Base-by-base conservation (phyloP, 64 coral and sea anemone genomes). In the Montipora sp. region DNA sequence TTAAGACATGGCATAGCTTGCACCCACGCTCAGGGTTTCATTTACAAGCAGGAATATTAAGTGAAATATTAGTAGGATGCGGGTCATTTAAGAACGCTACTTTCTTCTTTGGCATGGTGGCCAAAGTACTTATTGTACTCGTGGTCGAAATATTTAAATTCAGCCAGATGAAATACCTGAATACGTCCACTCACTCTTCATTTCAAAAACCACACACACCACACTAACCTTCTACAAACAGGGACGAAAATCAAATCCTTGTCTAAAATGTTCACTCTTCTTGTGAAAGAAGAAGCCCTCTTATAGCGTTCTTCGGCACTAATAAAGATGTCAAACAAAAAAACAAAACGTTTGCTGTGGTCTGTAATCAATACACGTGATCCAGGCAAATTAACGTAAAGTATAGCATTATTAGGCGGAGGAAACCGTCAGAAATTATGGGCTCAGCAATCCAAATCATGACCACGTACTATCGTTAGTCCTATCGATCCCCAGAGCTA, bases 211-310 rank as follows among this genome's bases (percentile, higher is more conserved):
- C 20, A 80, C 48, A 48, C 22, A 48, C 19, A 70, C 51, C 2
- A 80, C 66, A 90, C 66, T 19, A 43, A 91, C 90, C 90, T 81
- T 61, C 90, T 91, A 72, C 90, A 77, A 50, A 91, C 90, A 81
- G 79, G 90, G 49, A 91, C 83, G 80, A 91, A 91, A n/a, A 91
- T 2, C 44, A 91, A 91, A n/a, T 76, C 80, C 43, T 91, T 91
- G 5, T 91, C 50, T 19, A 91, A 91, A 51, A 91, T 83, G 79
- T 80, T 59, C n/a, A 91, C 80, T 58, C 43, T 91, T 75, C 90
- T 91, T 63, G 90, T 76, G 55, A 91, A 91, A 19, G 16, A 24
- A 48, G 67, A 59, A 9, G 67, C 80, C 58, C 90, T 83, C 18
- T 18, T 48, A 91, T 91, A 55, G 9, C 80, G 68, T 24, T 68